Base-by-base conservation (phyloP, 2,888 invertebrate species). In the Erebia palarica region DNA sequence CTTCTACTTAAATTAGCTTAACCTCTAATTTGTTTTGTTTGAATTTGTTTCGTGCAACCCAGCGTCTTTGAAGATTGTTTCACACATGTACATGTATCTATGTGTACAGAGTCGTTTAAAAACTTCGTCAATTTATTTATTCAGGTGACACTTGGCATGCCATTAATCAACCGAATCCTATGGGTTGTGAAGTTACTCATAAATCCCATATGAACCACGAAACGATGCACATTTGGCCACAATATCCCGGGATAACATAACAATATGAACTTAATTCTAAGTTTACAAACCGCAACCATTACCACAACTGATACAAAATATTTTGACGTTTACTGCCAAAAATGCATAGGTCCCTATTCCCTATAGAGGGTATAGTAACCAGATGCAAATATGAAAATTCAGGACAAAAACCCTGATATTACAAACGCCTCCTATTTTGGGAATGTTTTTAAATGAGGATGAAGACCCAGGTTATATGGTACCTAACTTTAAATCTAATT, bases 291-390 rank as follows among this genome's bases (percentile, higher is more conserved):
- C 79, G 80, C 78, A 8, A 77, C 89, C 91, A 91, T 92, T 91
- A 91, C 86, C 86, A 87, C 88, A 87, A 85, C 87, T 86, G 90
- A 91, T 87, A 90, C 88, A 88, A 90, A 93, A 93, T 93, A 92
- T 93, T 93, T 91, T 92, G 93, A 92, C 93, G 78, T 89, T 87
- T 85, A 82, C 84, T 81, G 82, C 85, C 82, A 82, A 85, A 91
- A 86, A 86, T 82, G 84, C 86, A 89, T 87, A 88, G 88, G 82
- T 85, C 91, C 61, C 18, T 44, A 47, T 44, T 60, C 60, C 36
- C 55, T 18, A 55, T 18, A 55, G 55, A 18, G 53, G 16, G 3
- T 55, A 55, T 10, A 9, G 55, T 10, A 10, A 55, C 55, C 55
- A 55, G 55, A 55, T 55, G 1, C 18, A 3, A 55, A 3, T 18